These are phyloP conservation scores for Planiliza haematocheilus DNA, from an alignment of 2,113 vertebrate genomes.

Conservation along the genomic window DNA sequence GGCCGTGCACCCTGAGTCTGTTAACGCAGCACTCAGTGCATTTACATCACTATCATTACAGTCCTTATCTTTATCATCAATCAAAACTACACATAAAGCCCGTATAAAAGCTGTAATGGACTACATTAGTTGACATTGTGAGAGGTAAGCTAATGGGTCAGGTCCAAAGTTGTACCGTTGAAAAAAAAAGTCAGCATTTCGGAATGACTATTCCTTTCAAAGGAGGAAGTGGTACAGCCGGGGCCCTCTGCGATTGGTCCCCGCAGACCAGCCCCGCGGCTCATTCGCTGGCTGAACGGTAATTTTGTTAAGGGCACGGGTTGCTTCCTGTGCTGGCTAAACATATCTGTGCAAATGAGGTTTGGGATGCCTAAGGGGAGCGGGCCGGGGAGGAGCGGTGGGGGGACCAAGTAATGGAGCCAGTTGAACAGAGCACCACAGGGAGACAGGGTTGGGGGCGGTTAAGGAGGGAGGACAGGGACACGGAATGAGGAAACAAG, in stretches of 20 bases:
- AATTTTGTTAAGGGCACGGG: constrained; percentile 82
- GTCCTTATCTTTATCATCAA: constrained; percentile 74
- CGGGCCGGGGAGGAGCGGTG: background rate
- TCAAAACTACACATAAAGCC: constrained; percentile 68
- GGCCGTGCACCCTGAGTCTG: constrained; percentile 70
- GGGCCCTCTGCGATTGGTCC: constrained; percentile 77
- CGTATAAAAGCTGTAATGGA: constrained; percentile 73
- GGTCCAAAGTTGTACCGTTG: constrained; percentile 38
- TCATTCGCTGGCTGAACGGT: constrained; percentile 78
- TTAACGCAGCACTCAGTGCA: constrained; percentile 78
- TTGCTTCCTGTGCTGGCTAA: constrained; percentile 84
- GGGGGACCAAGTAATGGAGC: constrained; percentile 67
- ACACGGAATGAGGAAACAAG: constrained; percentile 68
- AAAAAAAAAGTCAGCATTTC: constrained; percentile 45
- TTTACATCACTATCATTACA: constrained; percentile 77
- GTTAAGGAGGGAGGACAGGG: constrained; percentile 59
- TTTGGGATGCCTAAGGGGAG: constrained; percentile 79
- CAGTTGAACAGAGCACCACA: constrained; percentile 62
- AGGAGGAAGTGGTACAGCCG: constrained; percentile 68
- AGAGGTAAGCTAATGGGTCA: constrained; percentile 64
- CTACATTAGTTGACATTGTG: constrained; percentile 57
- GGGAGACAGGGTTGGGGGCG: constrained; percentile 43
- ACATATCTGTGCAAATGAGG: constrained; percentile 84
- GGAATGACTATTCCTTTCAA: constrained; percentile 38
- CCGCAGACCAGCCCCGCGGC: constrained; percentile 79